Conservation (phyloP, 2,888 invertebrate genomes). For the Hermaeophaga mercurialis region DNA sequence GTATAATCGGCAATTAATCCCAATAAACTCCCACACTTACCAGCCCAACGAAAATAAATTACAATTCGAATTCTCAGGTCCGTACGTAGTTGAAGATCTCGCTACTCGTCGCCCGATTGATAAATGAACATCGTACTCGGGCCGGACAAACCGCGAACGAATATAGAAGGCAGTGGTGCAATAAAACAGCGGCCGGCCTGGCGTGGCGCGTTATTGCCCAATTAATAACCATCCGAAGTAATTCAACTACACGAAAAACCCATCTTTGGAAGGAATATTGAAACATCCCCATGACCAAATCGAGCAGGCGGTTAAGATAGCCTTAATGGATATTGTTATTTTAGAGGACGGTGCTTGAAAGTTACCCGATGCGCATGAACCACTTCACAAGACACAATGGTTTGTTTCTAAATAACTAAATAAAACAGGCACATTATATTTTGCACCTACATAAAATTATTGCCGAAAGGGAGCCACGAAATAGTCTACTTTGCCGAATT, state of each 20-base stretch:
- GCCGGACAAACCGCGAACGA: constrained; percentile 50
- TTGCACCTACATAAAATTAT: too few species aligned
- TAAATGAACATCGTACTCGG: constrained; percentile 48
- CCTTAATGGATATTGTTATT: constrained; percentile 51
- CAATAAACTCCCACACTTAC: constrained; percentile 28
- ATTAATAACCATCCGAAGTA: constrained; percentile 56
- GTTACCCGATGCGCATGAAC: too few species aligned
- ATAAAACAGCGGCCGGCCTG: constrained; percentile 47
- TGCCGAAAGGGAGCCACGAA: too few species aligned
- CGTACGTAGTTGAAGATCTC: constrained; percentile 15
- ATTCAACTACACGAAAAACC: constrained; percentile 57
- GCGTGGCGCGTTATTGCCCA: constrained; percentile 54
- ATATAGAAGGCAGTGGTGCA: constrained; percentile 39
- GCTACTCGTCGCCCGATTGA: constrained; percentile 36
- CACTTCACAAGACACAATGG: too few species aligned
- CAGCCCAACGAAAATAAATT: constrained; percentile 21
- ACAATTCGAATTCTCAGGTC: constrained; percentile 16
- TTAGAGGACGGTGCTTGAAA: constrained; percentile 40
- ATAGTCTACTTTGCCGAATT: too few species aligned
- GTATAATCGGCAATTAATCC: constrained; percentile 26
- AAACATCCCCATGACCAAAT: constrained; percentile 53
- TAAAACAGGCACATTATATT: too few species aligned
- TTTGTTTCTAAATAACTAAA: too few species aligned
- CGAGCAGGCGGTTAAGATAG: constrained; percentile 51
- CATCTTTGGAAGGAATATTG: constrained; percentile 56